Evolutionary conservation across 2,888 invertebrate genomes (phyloP).

Genomic region (Drosophila bunnanda): DNA sequence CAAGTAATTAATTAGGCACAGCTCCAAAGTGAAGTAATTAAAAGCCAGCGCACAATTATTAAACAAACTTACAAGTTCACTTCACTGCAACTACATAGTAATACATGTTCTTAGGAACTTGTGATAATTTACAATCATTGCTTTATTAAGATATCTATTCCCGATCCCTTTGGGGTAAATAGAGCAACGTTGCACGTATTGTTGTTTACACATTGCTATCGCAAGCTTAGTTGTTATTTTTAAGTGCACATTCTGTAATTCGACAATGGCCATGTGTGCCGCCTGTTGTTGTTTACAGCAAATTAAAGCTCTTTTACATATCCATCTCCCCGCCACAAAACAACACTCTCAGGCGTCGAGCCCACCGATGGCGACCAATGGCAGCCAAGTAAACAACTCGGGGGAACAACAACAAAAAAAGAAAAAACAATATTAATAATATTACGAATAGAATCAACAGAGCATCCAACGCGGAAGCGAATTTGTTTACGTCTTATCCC

Average conservation of each 20-base stretch:
- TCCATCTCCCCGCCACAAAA: constrained; percentile 19
- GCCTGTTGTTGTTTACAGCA: constrained; percentile 59
- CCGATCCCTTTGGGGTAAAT: constrained; percentile 12
- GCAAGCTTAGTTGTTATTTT: constrained; percentile 39
- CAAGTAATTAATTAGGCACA: constrained; percentile 2
- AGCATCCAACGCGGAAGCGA: constrained; percentile 38
- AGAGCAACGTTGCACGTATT: constrained; percentile 13
- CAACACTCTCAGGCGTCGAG: constrained; percentile 57
- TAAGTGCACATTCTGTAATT: constrained; percentile 41
- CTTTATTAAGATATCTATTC: neutral
- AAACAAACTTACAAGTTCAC: neutral
- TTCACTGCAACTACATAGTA: too few relatives aligned
- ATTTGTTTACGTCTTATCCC: constrained; percentile 44
- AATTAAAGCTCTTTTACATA: constrained; percentile 41
- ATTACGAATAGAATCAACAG: constrained; percentile 1
- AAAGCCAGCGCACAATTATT: neutral
- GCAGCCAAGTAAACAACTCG: constrained; percentile 58
- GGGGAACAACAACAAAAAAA: constrained; percentile 24
- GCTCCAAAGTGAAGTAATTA: neutral
- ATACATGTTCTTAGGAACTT: too few relatives aligned
- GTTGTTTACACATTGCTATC: constrained; percentile 55
- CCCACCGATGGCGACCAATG: constrained; percentile 78
- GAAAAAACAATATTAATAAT: neutral
- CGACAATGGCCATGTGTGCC: constrained; percentile 44
- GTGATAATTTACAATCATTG: neutral